Evolutionary conservation across 2,797 vertebrate genomes (phyloP).

Genomic region (Poeciliopsis presidionis): DNA sequence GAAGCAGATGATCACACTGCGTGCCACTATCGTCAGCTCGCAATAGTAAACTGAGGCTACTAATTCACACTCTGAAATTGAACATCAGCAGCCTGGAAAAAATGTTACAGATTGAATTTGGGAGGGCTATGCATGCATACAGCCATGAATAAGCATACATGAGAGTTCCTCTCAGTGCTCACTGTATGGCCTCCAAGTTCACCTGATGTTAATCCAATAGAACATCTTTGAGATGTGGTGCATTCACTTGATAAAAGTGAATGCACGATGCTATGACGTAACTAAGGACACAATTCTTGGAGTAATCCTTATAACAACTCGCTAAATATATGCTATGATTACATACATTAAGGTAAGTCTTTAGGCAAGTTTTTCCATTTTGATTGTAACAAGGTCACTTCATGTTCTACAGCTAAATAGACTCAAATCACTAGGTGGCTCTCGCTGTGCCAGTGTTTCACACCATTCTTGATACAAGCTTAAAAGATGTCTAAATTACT

Average conservation of each 20-base stretch:
- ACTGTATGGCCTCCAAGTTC: not conserved
- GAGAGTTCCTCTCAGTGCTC: not conserved
- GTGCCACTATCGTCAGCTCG: not conserved
- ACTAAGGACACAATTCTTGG: not conserved
- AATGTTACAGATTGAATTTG: not conserved
- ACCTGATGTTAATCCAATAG: not conserved
- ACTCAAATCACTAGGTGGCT: not conserved
- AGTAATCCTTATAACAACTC: not conserved
- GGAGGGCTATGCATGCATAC: conserved; percentile 1
- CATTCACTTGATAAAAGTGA: not conserved
- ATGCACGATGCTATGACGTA: not conserved
- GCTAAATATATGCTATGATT: not conserved
- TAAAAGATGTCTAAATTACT: not conserved
- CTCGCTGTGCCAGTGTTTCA: not conserved
- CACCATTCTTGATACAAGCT: not conserved
- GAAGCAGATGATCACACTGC: not conserved
- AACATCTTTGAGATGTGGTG: not conserved
- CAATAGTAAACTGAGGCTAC: not conserved
- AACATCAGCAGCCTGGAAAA: not conserved
- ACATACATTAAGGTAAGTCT: not conserved
- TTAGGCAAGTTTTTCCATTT: not conserved
- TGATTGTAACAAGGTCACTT: not conserved
- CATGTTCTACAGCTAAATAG: not conserved
- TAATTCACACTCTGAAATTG: not conserved
- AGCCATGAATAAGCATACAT: not conserved